Evolutionary conservation across 2,888 invertebrate genomes (phyloP).

Genomic region (Zaprionus lineosus): DNA sequence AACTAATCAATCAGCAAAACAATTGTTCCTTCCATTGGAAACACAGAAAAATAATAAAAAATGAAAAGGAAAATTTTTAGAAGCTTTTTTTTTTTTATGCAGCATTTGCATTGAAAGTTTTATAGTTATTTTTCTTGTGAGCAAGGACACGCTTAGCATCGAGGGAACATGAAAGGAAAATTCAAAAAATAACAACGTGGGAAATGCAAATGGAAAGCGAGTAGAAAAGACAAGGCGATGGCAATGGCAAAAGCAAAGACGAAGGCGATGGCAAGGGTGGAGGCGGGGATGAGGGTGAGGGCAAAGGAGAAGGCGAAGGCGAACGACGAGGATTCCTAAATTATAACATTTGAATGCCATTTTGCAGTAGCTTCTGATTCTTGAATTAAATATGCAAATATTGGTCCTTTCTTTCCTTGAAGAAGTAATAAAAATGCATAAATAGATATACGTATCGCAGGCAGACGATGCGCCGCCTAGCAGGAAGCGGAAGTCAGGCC

Average conservation of each 20-base stretch:
- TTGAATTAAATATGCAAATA: constrained; percentile 75
- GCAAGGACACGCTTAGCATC: constrained; percentile 14
- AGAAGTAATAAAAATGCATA: constrained; percentile 46
- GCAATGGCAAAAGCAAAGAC: constrained; percentile 7
- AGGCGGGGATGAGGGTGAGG: background rate
- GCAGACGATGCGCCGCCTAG: constrained; percentile 17
- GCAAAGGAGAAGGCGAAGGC: background rate
- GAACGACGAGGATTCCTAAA: constrained; percentile 43
- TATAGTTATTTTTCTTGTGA: too few relatives aligned
- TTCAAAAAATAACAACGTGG: constrained; percentile 25
- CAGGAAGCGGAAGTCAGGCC: constrained; percentile 40
- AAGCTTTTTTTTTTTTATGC: too few relatives aligned
- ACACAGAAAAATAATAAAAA: too few relatives aligned
- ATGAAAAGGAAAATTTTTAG: too few relatives aligned
- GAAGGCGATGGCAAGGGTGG: background rate
- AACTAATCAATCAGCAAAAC: too few relatives aligned
- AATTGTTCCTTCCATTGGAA: too few relatives aligned
- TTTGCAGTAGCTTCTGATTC: constrained; percentile 43
- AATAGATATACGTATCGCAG: constrained; percentile 41
- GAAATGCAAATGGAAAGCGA: constrained; percentile 33
- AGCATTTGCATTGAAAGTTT: too few relatives aligned
- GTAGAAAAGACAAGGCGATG: background rate
- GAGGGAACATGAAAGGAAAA: constrained; percentile 19
- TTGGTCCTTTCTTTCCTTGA: constrained; percentile 4
- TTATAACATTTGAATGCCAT: constrained; percentile 60